Percentiles rank a stretch among this genome's conserved stretches.
Conservation (phyloP, 1,140 invertebrate species). For the Sipha flava region DNA sequence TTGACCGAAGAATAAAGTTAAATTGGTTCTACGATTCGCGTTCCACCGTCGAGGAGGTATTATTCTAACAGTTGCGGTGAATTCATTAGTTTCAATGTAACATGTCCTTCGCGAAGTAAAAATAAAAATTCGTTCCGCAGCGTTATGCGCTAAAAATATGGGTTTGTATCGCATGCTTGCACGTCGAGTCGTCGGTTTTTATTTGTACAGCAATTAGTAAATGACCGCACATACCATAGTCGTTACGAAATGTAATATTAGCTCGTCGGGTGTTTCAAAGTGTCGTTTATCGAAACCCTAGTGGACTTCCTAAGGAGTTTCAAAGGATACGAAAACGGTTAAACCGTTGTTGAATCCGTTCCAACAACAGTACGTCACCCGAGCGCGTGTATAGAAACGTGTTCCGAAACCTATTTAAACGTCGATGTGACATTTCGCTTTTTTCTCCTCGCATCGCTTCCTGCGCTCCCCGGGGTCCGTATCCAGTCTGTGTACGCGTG, state of each 20-base stretch:
- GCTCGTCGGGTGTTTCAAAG: too few relatives aligned
- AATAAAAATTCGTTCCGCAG: neutral
- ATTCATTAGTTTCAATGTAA: too few relatives aligned
- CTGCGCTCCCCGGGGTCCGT: too few relatives aligned
- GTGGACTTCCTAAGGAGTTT: neutral
- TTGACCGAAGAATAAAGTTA: too few relatives aligned
- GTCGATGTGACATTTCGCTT: too few relatives aligned
- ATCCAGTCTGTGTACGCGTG: too few relatives aligned
- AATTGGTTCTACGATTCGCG: neutral
- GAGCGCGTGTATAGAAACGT: neutral
- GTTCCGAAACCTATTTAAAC: neutral
- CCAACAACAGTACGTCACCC: neutral
- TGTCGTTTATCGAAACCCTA: neutral
- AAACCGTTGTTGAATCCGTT: neutral
- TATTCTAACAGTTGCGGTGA: too few relatives aligned
- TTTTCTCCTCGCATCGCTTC: too few relatives aligned
- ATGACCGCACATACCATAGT: too few relatives aligned
- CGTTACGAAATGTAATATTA: neutral
- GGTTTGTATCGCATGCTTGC: too few relatives aligned
- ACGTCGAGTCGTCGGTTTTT: too few relatives aligned
- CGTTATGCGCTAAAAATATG: neutral
- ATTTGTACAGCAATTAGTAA: too few relatives aligned
- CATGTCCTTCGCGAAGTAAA: neutral
- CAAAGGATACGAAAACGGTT: neutral
- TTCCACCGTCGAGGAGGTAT: neutral